Evolutionary conservation across 1,140 invertebrate genomes (phyloP), one percentile per base, ranked within the genome.

Genomic region (Solen grandis): DNA sequence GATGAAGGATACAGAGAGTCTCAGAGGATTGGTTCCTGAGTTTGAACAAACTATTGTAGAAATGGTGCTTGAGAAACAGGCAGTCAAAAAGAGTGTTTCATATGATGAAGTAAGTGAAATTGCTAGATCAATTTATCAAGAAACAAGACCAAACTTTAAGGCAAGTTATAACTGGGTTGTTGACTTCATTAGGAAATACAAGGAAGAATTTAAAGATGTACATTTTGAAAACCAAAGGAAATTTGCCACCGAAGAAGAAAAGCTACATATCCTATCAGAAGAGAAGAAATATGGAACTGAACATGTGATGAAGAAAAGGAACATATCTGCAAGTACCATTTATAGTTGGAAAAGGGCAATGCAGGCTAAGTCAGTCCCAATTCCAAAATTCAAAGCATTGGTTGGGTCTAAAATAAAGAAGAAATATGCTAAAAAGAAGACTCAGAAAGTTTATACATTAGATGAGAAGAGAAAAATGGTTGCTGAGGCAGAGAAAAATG

Each of bases 261-360:
- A 78, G 31, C 33, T 78, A 19, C 75, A 68, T 29, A 78, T 78
- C 46, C 69, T 78, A 36, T 78, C 75, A n/a, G 75, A 78, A 69
- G 75, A 78, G 57, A 78, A 78, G 55, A 78, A 78, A 50, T 78
- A 78, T 60, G 75, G 75, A 4, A 78, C 75, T 22, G 75, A 78
- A 1, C 75, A 78, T 78, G 75, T 78, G 31, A 55, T 69, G 33
- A 78, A 78, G 65, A 78, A 78, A 60, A 33, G 75, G 35, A 78
- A 78, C 33, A 78, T 78, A 27, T 68, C 75, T 19, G 63, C 75
- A 19, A 78, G 75, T 59, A 78, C 75, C 22, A 27, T 78, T 19
- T 66, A 66, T 29, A 52, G 41, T 5, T 78, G 75, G 75, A 68
- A 41, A 36, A 55, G 54, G 19, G 52, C 65, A 19, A 78, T 78